A percentile compares a stretch with the other conserved stretches of the same genome.
These are phyloP conservation scores for Cliona cf. orientalis DNA, from an alignment of 37 sponge, comb jelly and placozoan species.

Conservation along the genomic window DNA sequence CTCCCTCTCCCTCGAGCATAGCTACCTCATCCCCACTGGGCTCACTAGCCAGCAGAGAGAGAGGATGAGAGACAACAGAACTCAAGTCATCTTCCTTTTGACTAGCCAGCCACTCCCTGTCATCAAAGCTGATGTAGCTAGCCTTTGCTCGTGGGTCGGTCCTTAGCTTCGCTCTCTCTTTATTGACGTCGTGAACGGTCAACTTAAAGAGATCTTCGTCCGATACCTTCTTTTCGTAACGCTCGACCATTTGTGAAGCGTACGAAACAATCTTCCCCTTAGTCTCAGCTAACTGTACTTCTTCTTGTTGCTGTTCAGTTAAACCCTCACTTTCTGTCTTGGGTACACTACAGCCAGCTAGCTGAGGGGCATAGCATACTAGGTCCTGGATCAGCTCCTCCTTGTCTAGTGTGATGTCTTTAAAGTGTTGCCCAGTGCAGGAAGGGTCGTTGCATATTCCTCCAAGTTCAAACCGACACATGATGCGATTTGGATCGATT, in stretches of 20 bases:
- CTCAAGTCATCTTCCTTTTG: background rate
- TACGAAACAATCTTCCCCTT: constrained; percentile 7
- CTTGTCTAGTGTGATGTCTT: constrained; percentile 18
- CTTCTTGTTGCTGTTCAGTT: background rate
- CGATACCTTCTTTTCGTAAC: constrained; percentile 9
- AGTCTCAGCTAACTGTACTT: background rate
- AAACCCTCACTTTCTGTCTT: background rate
- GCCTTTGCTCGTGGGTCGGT: background rate
- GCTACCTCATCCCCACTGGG: too few relatives aligned
- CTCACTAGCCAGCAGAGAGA: background rate
- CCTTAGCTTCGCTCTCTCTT: constrained; percentile 11
- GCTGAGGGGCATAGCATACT: constrained; percentile 26
- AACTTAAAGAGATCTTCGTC: constrained; percentile 35
- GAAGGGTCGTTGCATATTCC: constrained; percentile 53
- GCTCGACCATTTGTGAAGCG: background rate
- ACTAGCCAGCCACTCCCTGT: background rate
- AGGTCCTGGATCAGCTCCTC: constrained; percentile 46
- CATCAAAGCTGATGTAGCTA: constrained; percentile 17
- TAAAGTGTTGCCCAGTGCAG: constrained; percentile 52
- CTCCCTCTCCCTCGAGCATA: too few relatives aligned
- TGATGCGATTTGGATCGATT: constrained; percentile 49
- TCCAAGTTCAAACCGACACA: constrained; percentile 60
- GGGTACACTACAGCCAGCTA: constrained; percentile 18
- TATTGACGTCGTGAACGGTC: constrained; percentile 21
- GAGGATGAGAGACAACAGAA: background rate